Base-by-base conservation (phyloP, 2,113 vertebrate genomes). In the Toxotes chatareus region DNA sequence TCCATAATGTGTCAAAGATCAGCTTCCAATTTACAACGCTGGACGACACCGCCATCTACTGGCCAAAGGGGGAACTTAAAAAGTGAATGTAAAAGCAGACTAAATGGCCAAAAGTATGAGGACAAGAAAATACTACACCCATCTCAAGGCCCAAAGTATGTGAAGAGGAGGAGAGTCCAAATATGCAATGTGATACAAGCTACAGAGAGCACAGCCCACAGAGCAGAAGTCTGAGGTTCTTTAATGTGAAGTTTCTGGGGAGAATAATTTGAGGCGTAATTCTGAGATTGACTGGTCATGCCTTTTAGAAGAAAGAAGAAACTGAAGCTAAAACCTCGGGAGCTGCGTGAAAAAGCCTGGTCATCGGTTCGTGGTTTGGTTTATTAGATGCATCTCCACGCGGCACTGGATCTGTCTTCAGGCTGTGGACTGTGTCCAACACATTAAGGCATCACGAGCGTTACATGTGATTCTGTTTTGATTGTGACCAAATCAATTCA, bases 31-130 rank as follows among this genome's bases (percentile, higher is more conserved):
- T 53, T 44, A 1, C 11, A 68, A 63, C 40, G 3, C 60, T 63
- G 70, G 70, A 34, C 60, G 55, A 82, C 69, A 67, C 17, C 23
- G 34, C 91, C 91, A 92, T 79, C 94, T 93, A 36, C 32, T 85
- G 93, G 90, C n/a, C 0, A 2, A 0, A 19, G 16, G 27, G 17
- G 42, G 31, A 32, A 40, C 9, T 19, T 13, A 0, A 56, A 44
- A 4, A 31, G 2, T 13, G 3, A 5, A 14, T 14, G 1, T 19
- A 12, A 21, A 31, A 3, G 3, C 3, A 51, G 21, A 60, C 2
- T 9, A 53, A n/a, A 19, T 4, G n/a, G 40, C 14, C 70, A 67
- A 5, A 81, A 55, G 36, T 42, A 17, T 8, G 32, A 17, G 32
- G 53, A 47, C 8, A 8, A 8, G 49, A 4, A 51, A 21, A 51